Evolutionary conservation across 2,888 invertebrate species (phyloP), one percentile per base, ranked within the genome.

Genomic region (Eubasilissa splendida): DNA sequence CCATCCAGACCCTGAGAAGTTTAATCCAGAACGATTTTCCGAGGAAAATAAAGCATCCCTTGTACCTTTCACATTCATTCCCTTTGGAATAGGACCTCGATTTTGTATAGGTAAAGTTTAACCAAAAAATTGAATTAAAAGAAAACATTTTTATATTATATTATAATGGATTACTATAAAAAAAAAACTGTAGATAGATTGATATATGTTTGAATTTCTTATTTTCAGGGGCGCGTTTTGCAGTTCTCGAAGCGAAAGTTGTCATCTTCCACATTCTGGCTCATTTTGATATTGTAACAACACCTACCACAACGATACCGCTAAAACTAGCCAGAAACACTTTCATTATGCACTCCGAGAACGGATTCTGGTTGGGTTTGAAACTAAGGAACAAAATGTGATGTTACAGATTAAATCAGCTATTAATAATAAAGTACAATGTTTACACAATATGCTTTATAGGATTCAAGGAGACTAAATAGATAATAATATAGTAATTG

Each of bases 1-100:
- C 83, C 87, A 85, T 79, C 85, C 86, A 3, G 85, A 87, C 50
- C 87, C 87, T 0, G 85, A 86, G 11, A 85, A 85, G 80, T 90
- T 90, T 82, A 86, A 89, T 77, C 91, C 91, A 0, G 89, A 90
- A 52, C 85, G 89, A 73, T 90, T 90, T 84, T 87, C 87, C 0
- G 88, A 88, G 0, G 89, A 89, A 74, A 88, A 88, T 80, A 89
- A 88, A 65, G 54, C 71, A 50, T 77, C 77, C 8, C 76, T 84
- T 11, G 66, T 71, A 33, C 84, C 81, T n/a, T 83, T 81, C 33
- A 84, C 84, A 22, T 84, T 84, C 59, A 83, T 84, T 22, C 82
- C 84, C 52, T 84, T 84, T 65, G 84, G 84, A n/a, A 68, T 84
- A 5, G 84, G 84, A 33, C 84, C 84, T n/a, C 81, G 84, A 76